Base-by-base conservation (phyloP, 1,140 invertebrate genomes). In the Metopolophium dirhodum region DNA sequence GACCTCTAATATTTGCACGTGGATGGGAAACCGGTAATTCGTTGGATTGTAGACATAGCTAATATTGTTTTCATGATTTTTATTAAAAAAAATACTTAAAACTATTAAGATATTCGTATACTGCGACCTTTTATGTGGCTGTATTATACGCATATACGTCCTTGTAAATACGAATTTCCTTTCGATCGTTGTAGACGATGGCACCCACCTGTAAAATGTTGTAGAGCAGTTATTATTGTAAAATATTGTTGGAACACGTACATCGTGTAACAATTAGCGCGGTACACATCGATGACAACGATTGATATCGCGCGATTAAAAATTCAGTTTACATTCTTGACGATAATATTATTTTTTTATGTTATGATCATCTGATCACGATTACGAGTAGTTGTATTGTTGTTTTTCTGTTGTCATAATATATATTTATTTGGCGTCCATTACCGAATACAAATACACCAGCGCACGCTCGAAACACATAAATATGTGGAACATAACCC, bases 401-500 rank as follows among this genome's bases (percentile, higher is more conserved):
- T 88, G 86, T 88, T 88, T 88, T 51, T 51, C 18, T 35, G 86
- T 88, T 35, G 7, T 88, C 35, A 51, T 88, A 7, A 54, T 41
- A 88, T 88, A 49, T 18, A n/a, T 20, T 35, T 35, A 23, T 83
- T 51, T 35, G 47, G 86, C 47, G 47, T 20, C 30, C 47, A 22
- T 77, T 77, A 83, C 2, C 86, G 86, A 49, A 88, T 88, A 88
- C 86, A 88, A 88, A 88, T 88, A 86, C 45, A 47, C 26, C 26
- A 47, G n/a, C 30, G 37, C 86, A n/a, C 47, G 20, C 47, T 18
- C 7, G 20, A 88, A 49, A 51, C 45, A 18, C 86, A 51, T 87
- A 30, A 51, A 88, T 88, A 88, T 88, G 86, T 88, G 47, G 86
- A 35, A 88, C 86, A n/a, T 35, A 51, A 51, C 86, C 86, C 14